These are phyloP conservation scores for Melipona quadrifasciata DNA, from an alignment of 1,140 invertebrate genomes.

Conservation along the genomic window DNA sequence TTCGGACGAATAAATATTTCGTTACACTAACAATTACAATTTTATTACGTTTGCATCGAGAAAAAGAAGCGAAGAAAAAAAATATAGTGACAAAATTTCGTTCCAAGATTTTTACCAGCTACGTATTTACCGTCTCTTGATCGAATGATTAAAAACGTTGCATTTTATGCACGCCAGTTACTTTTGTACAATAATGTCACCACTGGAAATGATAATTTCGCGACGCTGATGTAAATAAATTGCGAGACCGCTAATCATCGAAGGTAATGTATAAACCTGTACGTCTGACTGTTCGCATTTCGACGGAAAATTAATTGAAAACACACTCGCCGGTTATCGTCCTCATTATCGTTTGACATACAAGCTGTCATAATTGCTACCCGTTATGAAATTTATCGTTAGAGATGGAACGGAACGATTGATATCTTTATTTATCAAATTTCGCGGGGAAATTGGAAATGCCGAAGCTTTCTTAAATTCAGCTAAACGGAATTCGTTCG, in stretches of 20 bases:
- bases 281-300: not conserved
- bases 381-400: not conserved
- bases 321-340: not conserved
- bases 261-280: constrained; percentile 13
- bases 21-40: too few relatives aligned
- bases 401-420: not conserved
- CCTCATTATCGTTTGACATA: not conserved
- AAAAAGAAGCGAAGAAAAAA: too few relatives aligned
- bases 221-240: not conserved
- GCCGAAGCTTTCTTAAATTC: not conserved
- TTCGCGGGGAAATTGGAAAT: not conserved
- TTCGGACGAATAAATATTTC: too few relatives aligned
- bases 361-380: not conserved
- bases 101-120: too few relatives aligned
- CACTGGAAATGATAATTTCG: not conserved
- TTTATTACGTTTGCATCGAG: too few relatives aligned
- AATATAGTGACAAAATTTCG: too few relatives aligned
- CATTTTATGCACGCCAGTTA: not conserved
- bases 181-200: too few relatives aligned
- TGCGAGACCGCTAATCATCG: not conserved
- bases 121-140: too few relatives aligned
- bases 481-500: not conserved
- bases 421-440: not conserved
- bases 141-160: too few relatives aligned
- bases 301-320: constrained; percentile 2